Conservation (phyloP, 2,797 vertebrate species). For the Oophaga sylvatica region DNA sequence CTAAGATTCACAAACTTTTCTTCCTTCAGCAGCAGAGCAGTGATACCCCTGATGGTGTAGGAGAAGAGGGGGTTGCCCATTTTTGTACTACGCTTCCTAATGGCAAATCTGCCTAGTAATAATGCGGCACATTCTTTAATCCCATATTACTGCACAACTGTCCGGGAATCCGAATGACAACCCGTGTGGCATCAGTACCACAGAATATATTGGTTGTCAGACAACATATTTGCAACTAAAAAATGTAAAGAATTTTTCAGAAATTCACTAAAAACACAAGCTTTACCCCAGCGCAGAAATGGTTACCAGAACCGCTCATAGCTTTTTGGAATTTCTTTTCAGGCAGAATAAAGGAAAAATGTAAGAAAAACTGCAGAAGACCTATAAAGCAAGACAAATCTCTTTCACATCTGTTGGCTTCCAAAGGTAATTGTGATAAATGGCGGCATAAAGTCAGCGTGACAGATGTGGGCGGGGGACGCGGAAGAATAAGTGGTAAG, state of each 20-base stretch:
- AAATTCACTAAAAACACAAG: not conserved
- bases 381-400: slow-evolving; percentile 45
- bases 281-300: not conserved
- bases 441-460: slow-evolving; percentile 72
- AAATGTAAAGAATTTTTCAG: too few species aligned
- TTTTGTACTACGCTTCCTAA: not conserved
- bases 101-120: not conserved
- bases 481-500: slow-evolving; percentile 14
- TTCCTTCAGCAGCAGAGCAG: not conserved
- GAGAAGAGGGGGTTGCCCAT: not conserved
- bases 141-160: too few species aligned
- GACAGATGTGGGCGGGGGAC: slow-evolving; percentile 67
- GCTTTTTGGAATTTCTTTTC: not conserved
- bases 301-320: not conserved
- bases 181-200: too few species aligned
- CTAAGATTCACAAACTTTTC: not conserved
- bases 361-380: slow-evolving; percentile 31
- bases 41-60: too few species aligned
- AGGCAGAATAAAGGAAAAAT: not conserved
- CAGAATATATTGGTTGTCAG: too few species aligned
- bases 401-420: slow-evolving; percentile 35
- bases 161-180: too few species aligned
- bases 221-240: too few species aligned
- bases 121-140: too few species aligned
- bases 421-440: slow-evolving; percentile 81